Evolutionary conservation across 2,888 invertebrate species (phyloP).

Genomic region (Abrostola tripartita): DNA sequence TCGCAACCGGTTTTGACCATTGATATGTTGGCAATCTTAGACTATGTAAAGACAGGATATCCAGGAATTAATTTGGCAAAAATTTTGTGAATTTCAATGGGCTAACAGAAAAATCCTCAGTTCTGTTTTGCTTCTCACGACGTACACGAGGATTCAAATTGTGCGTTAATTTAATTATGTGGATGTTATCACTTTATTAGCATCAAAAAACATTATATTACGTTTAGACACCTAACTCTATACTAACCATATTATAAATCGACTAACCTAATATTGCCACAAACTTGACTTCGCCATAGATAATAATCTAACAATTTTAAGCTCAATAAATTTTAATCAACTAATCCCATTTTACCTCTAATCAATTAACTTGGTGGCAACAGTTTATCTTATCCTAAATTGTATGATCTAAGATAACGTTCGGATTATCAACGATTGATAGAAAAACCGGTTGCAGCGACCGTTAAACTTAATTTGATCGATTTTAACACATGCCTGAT

Average conservation of each 20-base stretch:
- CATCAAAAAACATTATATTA: too few relatives aligned
- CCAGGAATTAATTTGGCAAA: neutral
- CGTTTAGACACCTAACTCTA: neutral
- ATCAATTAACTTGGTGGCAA: slow-evolving; percentile 25
- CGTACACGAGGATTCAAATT: too few relatives aligned
- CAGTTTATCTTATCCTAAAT: slow-evolving; percentile 42
- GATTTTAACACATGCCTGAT: slow-evolving; percentile 68
- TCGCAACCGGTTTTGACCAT: slow-evolving; percentile 64
- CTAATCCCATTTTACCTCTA: slow-evolving; percentile 5
- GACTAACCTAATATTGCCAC: neutral
- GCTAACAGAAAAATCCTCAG: too few relatives aligned
- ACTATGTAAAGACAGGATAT: slow-evolving; percentile 35
- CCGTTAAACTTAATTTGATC: slow-evolving; percentile 78
- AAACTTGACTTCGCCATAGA: neutral
- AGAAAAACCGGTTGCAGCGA: slow-evolving; percentile 70
- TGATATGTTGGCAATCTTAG: slow-evolving; percentile 57
- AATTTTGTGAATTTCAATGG: too few relatives aligned
- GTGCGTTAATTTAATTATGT: too few relatives aligned
- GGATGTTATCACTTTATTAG: too few relatives aligned
- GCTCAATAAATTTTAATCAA: slow-evolving; percentile 1
- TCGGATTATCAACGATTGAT: slow-evolving; percentile 56
- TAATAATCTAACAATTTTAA: neutral
- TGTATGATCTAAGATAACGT: slow-evolving; percentile 44
- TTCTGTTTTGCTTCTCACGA: too few relatives aligned
- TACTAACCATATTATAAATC: neutral